A percentile compares a stretch with the other conserved stretches of the same genome.
These are phyloP conservation scores for Phasianus colchicus DNA, from an alignment of 2,113 vertebrate genomes.

Conservation along the genomic window DNA sequence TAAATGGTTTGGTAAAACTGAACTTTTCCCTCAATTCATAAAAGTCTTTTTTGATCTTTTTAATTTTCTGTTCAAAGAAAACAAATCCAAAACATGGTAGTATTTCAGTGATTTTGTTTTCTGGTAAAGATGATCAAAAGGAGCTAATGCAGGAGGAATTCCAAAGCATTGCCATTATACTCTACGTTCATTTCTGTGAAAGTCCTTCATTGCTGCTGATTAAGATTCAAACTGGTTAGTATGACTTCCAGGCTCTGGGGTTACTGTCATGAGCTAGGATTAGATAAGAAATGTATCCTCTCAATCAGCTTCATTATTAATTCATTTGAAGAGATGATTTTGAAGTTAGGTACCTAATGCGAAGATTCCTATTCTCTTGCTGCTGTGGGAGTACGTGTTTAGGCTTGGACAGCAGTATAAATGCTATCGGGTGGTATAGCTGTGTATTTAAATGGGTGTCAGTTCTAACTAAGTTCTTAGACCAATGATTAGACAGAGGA, in stretches of 20 bases:
- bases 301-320: neutral
- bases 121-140: neutral
- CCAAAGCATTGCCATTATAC: neutral
- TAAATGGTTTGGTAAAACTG: neutral
- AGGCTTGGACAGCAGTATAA: neutral
- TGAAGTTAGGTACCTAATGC: neutral
- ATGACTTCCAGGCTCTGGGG: conserved; percentile 34
- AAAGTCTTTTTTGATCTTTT: neutral
- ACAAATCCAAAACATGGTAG: neutral
- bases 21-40: neutral
- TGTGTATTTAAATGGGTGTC: neutral
- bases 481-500: neutral
- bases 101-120: neutral
- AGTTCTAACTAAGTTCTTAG: neutral
- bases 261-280: neutral
- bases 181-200: neutral
- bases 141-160: neutral
- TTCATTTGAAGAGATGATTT: neutral
- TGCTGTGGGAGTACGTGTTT: neutral
- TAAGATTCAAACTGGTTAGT: conserved; percentile 64
- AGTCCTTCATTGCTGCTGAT: neutral
- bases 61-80: neutral
- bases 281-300: neutral
- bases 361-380: neutral
- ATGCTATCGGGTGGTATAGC: neutral